Base-by-base conservation (phyloP, 2,888 invertebrate species). In the Euplexia lucipara region DNA sequence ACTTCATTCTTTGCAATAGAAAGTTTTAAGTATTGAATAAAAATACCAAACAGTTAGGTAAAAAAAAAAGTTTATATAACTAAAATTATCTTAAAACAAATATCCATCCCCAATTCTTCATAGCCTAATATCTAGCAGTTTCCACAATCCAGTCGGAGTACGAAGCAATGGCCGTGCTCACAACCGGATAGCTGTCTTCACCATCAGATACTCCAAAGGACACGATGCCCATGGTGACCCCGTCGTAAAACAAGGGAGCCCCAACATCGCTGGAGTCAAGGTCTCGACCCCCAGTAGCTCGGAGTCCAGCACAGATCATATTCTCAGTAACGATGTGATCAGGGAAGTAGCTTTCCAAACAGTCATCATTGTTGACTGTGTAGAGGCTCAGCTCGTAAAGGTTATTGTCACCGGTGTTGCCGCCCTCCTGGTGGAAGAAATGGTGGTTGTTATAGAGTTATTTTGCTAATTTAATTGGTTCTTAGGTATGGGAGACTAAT, bases 241-340 rank as follows among this genome's bases (percentile, higher is more conserved):
- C 42, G 0, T 53, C 6, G 54, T 72, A 82, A 61, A 72, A 71
- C 6, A 85, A 18, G 3, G 82, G 83, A 12, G 83, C 76, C 1
- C 85, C 84, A 1, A 51, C 52, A 32, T 85, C 84, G 0, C 81
- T 76, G 14, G 48, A 47, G 47, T 82, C 83, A 0, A 72, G 26
- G 22, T 78, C 70, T 0, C 77, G 66, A 8, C 83, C 83, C 0
- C 49, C 16, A 1, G 53, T n/a, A 2, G 1, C 10, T 0, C 75
- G 76, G 67, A 87, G 86, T 61, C 89, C 90, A 66, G 91, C 74
- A 57, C 94, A 94, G 48, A 95, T 86, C 61, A 94, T 95, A 68
- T 91, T 91, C 76, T 93, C 84, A 4, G 88, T 86, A 47, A 88
- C 73, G 10, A 16, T 44, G 9, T 45, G 37, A 0, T 47, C 52